These are phyloP conservation scores for Pseudochirops cupreus DNA, from an alignment of 2,797 vertebrate species.

Conservation along the genomic window DNA sequence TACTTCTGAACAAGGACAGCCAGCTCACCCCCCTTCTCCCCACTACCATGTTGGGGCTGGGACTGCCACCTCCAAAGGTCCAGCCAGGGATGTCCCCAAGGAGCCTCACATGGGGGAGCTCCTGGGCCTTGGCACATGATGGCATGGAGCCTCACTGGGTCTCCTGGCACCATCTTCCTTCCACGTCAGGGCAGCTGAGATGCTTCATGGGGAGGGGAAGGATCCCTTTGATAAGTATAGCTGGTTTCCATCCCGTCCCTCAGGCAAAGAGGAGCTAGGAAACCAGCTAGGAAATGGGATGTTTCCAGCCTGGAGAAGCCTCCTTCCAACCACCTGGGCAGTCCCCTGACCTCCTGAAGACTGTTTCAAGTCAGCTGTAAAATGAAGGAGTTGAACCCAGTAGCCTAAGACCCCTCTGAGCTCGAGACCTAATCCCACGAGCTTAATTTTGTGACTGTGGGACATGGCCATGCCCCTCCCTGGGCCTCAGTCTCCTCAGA, in stretches of 20 bases:
- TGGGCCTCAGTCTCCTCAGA: not conserved
- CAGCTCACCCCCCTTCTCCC: not conserved
- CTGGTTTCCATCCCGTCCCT: not conserved
- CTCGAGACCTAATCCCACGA: not conserved
- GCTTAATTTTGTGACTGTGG: not conserved
- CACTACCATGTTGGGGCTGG: not conserved
- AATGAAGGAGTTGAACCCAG: not conserved
- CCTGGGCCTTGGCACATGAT: not conserved
- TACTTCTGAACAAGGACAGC: not conserved
- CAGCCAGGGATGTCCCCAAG: not conserved
- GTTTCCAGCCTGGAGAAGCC: not conserved
- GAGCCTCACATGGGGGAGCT: not conserved
- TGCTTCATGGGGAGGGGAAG: not conserved
- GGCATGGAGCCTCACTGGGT: not conserved
- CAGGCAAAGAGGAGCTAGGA: not conserved
- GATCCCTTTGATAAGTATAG: not conserved
- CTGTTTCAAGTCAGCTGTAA: no score
- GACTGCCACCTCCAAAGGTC: not conserved
- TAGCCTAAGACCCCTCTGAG: not conserved
- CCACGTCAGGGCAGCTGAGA: not conserved
- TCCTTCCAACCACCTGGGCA: not conserved
- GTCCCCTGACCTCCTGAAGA: not conserved
- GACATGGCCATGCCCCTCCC: not conserved
- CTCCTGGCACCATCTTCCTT: not conserved
- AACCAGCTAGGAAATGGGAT: not conserved